Evolutionary conservation across 2,797 vertebrate genomes (phyloP).

Genomic region (Sebastes matsubarae): DNA sequence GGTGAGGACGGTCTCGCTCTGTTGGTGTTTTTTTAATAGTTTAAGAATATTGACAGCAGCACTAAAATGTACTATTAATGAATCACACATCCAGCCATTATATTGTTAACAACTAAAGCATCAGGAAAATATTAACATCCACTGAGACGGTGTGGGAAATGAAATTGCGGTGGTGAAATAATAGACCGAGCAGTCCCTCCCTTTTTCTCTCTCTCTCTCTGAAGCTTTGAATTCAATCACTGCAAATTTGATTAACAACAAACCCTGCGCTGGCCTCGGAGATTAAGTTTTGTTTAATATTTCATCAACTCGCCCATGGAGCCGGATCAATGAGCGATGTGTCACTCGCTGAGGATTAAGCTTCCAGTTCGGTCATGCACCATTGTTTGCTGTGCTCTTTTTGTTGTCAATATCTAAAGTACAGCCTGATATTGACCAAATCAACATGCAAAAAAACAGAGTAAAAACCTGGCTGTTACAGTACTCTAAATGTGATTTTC

Average conservation of each 20-base stretch:
- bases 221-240: conserved; percentile 47
- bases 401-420: conserved; percentile 38
- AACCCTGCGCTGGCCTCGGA: conserved; percentile 39
- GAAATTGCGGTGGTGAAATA: conserved; percentile 22
- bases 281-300: conserved; percentile 66
- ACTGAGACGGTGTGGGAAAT: conserved; percentile 30
- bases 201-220: not conserved
- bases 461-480: conserved; percentile 53
- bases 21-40: not conserved
- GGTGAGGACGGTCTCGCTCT: not conserved
- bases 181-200: not conserved
- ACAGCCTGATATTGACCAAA: conserved; percentile 31
- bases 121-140: conserved; percentile 14
- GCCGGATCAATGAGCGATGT: conserved; percentile 46
- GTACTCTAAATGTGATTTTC: conserved; percentile 73
- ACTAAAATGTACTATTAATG: not conserved
- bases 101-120: conserved; percentile 1
- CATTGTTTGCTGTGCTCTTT: conserved; percentile 43
- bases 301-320: conserved; percentile 46
- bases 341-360: conserved; percentile 44
- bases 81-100: not conserved
- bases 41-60: not conserved
- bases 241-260: conserved; percentile 56
- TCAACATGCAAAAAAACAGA: conserved; percentile 42
- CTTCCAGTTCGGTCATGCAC: conserved; percentile 14